Percentiles rank a stretch among this genome's conserved stretches.
Evolutionary conservation across 2,113 vertebrate genomes (phyloP).

Genomic region (Aspiorhynchus laticeps): DNA sequence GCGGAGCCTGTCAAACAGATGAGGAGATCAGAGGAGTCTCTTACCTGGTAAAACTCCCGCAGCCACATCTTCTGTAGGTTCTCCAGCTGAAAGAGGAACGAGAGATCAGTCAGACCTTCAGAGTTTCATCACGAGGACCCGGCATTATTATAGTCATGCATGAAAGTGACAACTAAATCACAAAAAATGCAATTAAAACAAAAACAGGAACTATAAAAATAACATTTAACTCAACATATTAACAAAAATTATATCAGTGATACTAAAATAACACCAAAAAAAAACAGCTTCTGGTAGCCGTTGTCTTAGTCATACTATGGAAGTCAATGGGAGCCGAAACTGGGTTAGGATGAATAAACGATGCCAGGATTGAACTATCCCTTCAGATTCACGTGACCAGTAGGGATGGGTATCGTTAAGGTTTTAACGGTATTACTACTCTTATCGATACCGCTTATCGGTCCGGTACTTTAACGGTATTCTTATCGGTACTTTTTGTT

Average conservation of each 20-base stretch:
- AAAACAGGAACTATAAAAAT: too few relatives aligned
- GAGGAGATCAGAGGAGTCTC: background rate
- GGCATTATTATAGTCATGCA: too few relatives aligned
- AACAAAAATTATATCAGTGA: background rate
- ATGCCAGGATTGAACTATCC: background rate
- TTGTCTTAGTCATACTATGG: too few relatives aligned
- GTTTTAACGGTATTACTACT: too few relatives aligned
- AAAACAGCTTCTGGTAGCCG: too few relatives aligned
- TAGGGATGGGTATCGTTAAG: too few relatives aligned
- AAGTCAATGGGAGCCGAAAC: too few relatives aligned
- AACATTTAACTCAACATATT: background rate
- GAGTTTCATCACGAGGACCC: background rate
- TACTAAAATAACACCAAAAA: background rate
- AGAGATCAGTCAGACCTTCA: conserved; percentile 7
- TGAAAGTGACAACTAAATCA: too few relatives aligned
- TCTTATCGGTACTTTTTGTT: too few relatives aligned
- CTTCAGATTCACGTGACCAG: background rate
- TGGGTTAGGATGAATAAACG: background rate
- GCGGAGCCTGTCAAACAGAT: background rate
- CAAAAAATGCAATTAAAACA: too few relatives aligned
- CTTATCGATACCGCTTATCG: too few relatives aligned
- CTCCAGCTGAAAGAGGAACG: conserved; percentile 80
- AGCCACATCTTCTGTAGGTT: conserved; percentile 91
- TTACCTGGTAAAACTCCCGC: conserved; percentile 88
- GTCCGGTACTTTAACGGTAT: too few relatives aligned